Evolutionary conservation across 2,888 invertebrate genomes (phyloP), one percentile per base, ranked within the genome.

Genomic region (Agriotes lineatus): DNA sequence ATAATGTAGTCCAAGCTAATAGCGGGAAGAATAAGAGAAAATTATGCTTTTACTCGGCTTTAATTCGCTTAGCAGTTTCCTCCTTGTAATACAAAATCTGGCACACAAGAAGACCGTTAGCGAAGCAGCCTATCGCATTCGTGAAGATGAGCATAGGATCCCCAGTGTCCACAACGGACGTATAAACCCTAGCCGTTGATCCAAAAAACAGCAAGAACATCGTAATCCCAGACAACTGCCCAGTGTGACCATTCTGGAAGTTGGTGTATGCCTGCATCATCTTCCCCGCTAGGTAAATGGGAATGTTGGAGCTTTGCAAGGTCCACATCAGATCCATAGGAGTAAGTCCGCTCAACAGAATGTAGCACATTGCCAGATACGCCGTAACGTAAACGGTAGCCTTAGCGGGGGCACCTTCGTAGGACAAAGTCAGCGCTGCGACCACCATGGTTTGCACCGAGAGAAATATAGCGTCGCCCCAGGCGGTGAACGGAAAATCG

Each of bases 91-190:
- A 94, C 10, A 94, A 78, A 64, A 99, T 86, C 86, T 99, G 99
- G 2, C 87, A 82, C 9, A 94, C 91, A 73, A 99, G 89, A 2
- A 97, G 84, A 39, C 89, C 92, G 85, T 99, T 99, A 1, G 92
- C 90, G 35, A 88, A 82, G 2, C 91, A 89, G 0, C 95, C 90
- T 2, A 91, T 92, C 67, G 90, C 86, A 83, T 93, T 99, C 19
- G 95, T 95, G 6, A 93, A 79, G 63, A 99, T 91, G 72, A 97
- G 90, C 76, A 95, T 90, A 16, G 81, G 84, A 82, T 99, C 99
- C 0, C 97, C 98, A 0, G 99, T 99, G 85, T 99, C 99, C 85
- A 99, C 97, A 50, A 97, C 90, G 0, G 98, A 97, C 16, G 99
- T 99, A 84, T 99, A 99, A 78, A 99, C 96, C 80, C 99, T 90